These are phyloP conservation scores for Macrophya alboannulata DNA, from an alignment of 2,888 invertebrate genomes.

Conservation along the genomic window DNA sequence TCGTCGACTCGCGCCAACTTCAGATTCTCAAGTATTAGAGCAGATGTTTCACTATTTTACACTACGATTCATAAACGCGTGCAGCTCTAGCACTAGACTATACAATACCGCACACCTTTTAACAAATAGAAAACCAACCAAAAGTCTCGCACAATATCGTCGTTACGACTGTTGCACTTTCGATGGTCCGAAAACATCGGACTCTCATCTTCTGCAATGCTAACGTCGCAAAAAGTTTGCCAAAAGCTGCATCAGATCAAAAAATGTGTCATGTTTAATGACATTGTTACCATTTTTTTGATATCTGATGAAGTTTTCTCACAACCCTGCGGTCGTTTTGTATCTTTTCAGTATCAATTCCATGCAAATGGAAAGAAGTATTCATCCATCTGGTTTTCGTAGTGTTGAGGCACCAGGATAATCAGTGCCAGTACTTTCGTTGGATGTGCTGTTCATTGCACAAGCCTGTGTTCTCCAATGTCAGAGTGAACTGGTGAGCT, in stretches of 20 bases:
- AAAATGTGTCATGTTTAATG: background rate
- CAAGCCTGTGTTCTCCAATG: background rate
- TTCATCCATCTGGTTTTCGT: background rate
- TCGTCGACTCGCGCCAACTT: constrained; percentile 43
- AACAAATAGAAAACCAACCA: background rate
- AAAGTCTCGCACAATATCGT: background rate
- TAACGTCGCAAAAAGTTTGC: background rate
- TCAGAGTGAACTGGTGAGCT: background rate
- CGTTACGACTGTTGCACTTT: background rate
- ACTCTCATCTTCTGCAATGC: background rate
- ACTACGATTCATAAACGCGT: constrained; percentile 23
- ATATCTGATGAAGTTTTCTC: background rate
- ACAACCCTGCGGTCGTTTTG: background rate
- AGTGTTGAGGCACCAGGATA: background rate
- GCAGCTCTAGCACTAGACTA: constrained; percentile 6
- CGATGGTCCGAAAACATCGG: background rate
- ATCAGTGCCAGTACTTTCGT: background rate
- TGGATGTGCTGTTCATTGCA: background rate
- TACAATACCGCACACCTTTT: background rate
- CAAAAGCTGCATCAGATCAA: background rate
- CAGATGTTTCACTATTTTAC: constrained; percentile 48
- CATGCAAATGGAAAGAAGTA: background rate
- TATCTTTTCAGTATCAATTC: background rate
- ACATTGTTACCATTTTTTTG: background rate
- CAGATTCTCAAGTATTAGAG: constrained; percentile 44